Conservation (phyloP, 2,797 vertebrate species). For the Amniataba percoides region DNA sequence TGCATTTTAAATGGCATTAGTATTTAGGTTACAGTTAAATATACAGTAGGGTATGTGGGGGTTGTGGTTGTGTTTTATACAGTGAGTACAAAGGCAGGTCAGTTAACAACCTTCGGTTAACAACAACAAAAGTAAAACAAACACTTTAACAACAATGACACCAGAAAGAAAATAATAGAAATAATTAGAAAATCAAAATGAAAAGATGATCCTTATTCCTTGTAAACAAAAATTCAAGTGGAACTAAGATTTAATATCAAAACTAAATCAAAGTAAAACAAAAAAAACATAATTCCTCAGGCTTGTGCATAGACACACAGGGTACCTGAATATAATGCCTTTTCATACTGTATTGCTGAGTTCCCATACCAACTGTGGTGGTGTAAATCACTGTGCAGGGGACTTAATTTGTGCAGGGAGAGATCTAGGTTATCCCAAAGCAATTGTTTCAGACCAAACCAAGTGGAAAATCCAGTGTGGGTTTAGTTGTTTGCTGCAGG, state of each 20-base stretch:
- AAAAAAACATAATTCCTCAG: neutral
- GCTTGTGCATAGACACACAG: neutral
- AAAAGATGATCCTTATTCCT: neutral
- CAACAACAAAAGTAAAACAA: neutral
- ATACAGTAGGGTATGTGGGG: neutral
- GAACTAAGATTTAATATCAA: neutral
- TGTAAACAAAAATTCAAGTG: neutral
- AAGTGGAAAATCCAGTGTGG: conserved; percentile 81
- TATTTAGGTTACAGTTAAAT: conserved; percentile 3
- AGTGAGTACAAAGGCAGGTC: neutral
- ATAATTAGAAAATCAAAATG: neutral
- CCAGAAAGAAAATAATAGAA: neutral
- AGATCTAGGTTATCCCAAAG: conserved; percentile 82
- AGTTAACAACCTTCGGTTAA: neutral
- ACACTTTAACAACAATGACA: neutral
- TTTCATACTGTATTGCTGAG: conserved; percentile 10
- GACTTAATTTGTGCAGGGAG: conserved; percentile 69
- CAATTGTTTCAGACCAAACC: conserved; percentile 82
- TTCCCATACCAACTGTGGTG: conserved; percentile 31
- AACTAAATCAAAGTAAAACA: neutral
- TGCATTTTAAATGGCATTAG: neutral
- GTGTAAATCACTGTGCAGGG: conserved; percentile 59
- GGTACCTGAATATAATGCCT: neutral
- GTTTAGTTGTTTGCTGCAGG: conserved; percentile 75
- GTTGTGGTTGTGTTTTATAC: neutral